Evolutionary conservation across 2,888 invertebrate species (phyloP), one percentile per base, ranked within the genome.

Genomic region (Lomographa bimaculata): DNA sequence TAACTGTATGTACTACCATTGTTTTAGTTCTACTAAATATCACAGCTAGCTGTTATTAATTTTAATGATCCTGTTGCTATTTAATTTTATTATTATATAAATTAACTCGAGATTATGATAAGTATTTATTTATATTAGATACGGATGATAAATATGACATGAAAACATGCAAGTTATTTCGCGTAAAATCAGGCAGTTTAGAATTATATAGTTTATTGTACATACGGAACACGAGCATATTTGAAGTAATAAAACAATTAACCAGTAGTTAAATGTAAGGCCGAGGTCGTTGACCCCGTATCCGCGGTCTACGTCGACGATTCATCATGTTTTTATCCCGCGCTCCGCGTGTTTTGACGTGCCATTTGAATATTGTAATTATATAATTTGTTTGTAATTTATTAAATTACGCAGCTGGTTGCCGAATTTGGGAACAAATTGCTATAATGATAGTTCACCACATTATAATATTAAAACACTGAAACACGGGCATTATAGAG

Each of bases 161-260:
- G 37, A 18, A 29, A 28, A 29, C 24, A 2, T 9, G 7, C 11
- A 3, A 27, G 16, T 27, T 7, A 35, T 10, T 27, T 21, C 10
- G 8, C 28, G 0, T 7, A 18, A 25, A 18, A 10, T n/a, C 3
- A 17, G 27, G 1, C 1, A 8, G 6, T 27, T 16, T 14, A 4
- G 17, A 17, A 18, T 18, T n/a, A n/a, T n/a, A n/a, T n/a, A n/a
- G n/a, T 14, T 14, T 14, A 23, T 9, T 23, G 7, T 32, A 32
- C 20, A 4, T 17, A 24, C 12, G 12, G 18, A 24, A 25, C 17
- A 21, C 10, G 16, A 20, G 11, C 7, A 27, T n/a, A 40, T 9
- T 18, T 33, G 39, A 20, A 10, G 40, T 21, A 27, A 41, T 41
- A 34, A 41, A 41, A 41, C 34, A 41, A 34, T 41, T 34, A 41